These are phyloP conservation scores for Drosophila dives DNA, from an alignment of 2,888 invertebrate species.

Conservation along the genomic window DNA sequence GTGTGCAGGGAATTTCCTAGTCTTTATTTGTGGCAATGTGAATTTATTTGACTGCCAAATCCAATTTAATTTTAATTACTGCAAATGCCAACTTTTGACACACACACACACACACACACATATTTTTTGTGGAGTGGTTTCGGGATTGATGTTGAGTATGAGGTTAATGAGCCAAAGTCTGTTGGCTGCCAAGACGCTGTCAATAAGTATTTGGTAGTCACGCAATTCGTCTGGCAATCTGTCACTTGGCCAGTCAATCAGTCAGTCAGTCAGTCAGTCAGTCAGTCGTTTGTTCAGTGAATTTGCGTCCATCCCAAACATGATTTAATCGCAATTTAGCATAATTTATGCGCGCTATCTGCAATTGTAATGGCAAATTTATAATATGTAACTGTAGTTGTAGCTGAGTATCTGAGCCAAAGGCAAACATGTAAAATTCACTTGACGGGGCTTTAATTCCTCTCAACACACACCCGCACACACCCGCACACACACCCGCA, in stretches of 20 bases:
- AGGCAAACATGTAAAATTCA: slow-evolving; percentile 20
- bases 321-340: slow-evolving; percentile 49
- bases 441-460: slow-evolving; percentile 2
- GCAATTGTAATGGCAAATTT: background rate
- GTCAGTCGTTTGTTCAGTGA: slow-evolving; percentile 16
- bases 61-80: slow-evolving; percentile 77
- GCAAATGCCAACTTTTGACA: slow-evolving; percentile 69
- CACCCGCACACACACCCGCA: background rate
- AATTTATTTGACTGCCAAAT: slow-evolving; percentile 51
- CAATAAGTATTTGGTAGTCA: slow-evolving; percentile 28
- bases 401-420: background rate
- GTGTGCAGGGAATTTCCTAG: background rate
- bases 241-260: slow-evolving; percentile 24
- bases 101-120: slow-evolving; percentile 28
- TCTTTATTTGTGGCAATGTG: background rate
- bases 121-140: slow-evolving; percentile 8
- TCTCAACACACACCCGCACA: background rate
- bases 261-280: too few relatives aligned
- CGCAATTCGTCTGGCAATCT: slow-evolving; percentile 31
- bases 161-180: slow-evolving; percentile 53
- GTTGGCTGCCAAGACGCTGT: slow-evolving; percentile 44
- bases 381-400: slow-evolving; percentile 5
- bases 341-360: slow-evolving; percentile 52
- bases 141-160: background rate
- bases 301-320: slow-evolving; percentile 4